Conservation (phyloP, 2,888 invertebrate species). For the Dicranocentrus wangi region DNA sequence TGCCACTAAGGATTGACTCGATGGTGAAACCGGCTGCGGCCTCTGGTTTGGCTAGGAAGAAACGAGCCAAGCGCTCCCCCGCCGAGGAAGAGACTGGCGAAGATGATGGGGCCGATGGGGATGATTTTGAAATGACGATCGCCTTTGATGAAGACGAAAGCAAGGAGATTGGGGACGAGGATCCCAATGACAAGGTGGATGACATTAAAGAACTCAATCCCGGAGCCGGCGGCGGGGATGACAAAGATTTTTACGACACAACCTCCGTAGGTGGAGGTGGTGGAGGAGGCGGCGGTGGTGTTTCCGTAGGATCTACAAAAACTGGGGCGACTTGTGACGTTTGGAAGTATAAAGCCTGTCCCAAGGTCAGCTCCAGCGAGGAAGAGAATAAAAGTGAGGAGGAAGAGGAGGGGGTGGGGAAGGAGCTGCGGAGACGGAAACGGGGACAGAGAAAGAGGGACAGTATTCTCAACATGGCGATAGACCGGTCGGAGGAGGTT, state of each 20-base stretch:
- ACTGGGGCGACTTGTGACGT: background rate
- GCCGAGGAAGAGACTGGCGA: background rate
- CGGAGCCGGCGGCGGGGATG: too few species aligned
- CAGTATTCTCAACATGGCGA: background rate
- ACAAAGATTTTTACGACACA: too few species aligned
- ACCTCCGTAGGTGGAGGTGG: too few species aligned
- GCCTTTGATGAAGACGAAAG: background rate
- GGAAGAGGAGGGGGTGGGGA: background rate
- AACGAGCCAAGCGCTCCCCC: background rate
- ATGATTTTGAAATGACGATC: background rate
- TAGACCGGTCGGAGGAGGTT: background rate
- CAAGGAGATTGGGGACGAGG: background rate
- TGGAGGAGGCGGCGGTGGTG: background rate
- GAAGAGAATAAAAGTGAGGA: background rate
- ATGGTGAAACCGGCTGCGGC: background rate
- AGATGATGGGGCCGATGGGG: background rate
- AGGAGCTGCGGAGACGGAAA: background rate
- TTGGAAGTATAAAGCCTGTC: slow-evolving; percentile 6
- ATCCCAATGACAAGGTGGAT: background rate
- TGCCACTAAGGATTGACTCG: too few species aligned
- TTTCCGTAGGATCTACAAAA: background rate
- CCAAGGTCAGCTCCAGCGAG: background rate
- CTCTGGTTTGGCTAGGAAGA: background rate
- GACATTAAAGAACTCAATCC: background rate
- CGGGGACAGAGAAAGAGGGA: background rate